A percentile compares a stretch with the other conserved stretches of the same genome.
Conservation (phyloP, 2,113 vertebrate species). For the Anhinga rufa region DNA sequence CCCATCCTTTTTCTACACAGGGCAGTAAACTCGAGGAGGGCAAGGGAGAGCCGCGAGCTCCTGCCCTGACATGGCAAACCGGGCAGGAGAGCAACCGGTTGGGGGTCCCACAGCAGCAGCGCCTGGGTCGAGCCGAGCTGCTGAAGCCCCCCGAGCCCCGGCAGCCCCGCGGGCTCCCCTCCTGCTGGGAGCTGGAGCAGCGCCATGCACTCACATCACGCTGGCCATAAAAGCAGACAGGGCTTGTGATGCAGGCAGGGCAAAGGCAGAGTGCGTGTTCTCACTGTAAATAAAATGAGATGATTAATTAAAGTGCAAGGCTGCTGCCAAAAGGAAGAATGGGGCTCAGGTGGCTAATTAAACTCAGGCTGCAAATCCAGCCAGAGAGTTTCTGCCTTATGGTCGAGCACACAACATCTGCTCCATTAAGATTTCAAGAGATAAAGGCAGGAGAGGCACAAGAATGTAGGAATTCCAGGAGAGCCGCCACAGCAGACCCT, state of each 20-base stretch:
- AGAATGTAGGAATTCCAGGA: neutral
- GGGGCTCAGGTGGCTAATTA: slow-evolving; percentile 44
- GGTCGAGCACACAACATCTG: neutral
- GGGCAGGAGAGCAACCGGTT: neutral
- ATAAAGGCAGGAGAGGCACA: neutral
- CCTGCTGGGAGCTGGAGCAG: neutral
- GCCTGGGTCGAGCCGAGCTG: neutral
- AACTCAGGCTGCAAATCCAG: neutral
- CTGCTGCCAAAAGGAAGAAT: neutral
- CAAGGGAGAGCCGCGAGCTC: neutral
- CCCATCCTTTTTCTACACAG: neutral
- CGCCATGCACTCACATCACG: neutral
- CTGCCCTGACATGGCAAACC: neutral
- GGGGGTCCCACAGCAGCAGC: neutral
- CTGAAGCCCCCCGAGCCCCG: neutral
- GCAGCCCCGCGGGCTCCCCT: neutral
- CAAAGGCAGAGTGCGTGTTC: neutral
- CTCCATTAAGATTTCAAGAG: neutral
- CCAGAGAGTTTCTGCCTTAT: neutral
- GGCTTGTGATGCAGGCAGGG: neutral
- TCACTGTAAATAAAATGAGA: neutral
- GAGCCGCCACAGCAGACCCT: neutral
- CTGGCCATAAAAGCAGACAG: neutral
- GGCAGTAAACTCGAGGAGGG: neutral
- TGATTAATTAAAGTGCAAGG: slow-evolving; percentile 17